phyloP scores from a whole-genome alignment of 1,140 invertebrate genomes.

The Drosophila mayri region DNA sequence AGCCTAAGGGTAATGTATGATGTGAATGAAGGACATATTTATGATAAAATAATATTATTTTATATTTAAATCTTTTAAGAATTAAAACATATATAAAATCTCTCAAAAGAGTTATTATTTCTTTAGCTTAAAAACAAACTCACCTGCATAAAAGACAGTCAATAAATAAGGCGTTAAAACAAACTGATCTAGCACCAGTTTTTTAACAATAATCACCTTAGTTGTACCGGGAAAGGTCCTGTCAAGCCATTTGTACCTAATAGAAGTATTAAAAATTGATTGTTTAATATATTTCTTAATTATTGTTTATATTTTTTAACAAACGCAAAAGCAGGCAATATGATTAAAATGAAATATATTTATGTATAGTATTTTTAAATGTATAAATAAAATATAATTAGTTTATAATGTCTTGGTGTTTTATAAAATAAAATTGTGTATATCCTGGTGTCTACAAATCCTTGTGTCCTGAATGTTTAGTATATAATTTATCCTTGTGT shows the following conservation, averaged over 20 bases:
- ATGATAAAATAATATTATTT: not conserved
- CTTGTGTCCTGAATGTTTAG: not conserved
- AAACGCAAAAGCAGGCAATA: slow-evolving; percentile 22
- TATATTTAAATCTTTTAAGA: not conserved
- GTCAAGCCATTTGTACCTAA: slow-evolving; percentile 93
- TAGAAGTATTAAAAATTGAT: not conserved
- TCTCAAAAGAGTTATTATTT: not conserved
- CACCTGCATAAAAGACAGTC: slow-evolving; percentile 90
- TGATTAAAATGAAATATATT: not conserved
- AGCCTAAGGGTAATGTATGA: not conserved
- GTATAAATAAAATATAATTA: not conserved
- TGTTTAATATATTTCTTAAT: not conserved
- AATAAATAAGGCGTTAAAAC: slow-evolving; percentile 90
- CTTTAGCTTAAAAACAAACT: slow-evolving; percentile 64
- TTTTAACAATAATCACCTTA: slow-evolving; percentile 88
- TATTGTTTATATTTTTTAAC: not conserved
- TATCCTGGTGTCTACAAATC: not conserved
- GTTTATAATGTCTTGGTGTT: not conserved
- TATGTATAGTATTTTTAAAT: not conserved
- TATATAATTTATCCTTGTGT: slow-evolving; percentile 1
- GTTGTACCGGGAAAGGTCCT: slow-evolving; percentile 88
- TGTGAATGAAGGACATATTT: not conserved
- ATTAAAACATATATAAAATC: too few relatives aligned
- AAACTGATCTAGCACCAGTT: slow-evolving; percentile 92
- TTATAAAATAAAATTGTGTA: not conserved